Conservation (phyloP, 1,140 invertebrate species). For the Episyrphus balteatus region DNA sequence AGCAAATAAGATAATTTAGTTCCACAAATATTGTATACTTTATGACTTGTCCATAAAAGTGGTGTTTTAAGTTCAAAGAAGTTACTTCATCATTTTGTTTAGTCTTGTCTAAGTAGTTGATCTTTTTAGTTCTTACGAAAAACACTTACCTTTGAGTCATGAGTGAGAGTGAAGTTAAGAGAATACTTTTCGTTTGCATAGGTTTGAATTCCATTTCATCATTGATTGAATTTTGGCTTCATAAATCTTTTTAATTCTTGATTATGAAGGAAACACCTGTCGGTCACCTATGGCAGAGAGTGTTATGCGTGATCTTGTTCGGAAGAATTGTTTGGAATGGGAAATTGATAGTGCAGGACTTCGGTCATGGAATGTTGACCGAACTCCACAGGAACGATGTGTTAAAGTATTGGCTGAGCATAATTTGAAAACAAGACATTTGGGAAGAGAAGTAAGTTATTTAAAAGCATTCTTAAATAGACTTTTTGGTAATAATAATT, state of each 20-base stretch:
- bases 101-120: slow-evolving; percentile 5
- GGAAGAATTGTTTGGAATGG: slow-evolving; percentile 58
- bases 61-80: too few species aligned
- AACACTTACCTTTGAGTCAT: neutral
- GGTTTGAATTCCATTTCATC: slow-evolving; percentile 18
- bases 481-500: neutral
- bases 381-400: slow-evolving; percentile 63
- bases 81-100: too few species aligned
- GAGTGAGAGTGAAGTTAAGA: slow-evolving; percentile 8
- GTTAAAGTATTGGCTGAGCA: slow-evolving; percentile 48
- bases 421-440: slow-evolving; percentile 50
- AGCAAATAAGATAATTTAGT: too few species aligned
- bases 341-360: slow-evolving; percentile 79
- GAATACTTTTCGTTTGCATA: slow-evolving; percentile 29
- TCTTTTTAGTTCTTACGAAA: neutral
- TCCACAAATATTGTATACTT: too few species aligned
- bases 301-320: slow-evolving; percentile 61
- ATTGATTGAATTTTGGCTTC: neutral
- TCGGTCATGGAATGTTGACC: slow-evolving; percentile 71
- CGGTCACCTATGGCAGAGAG: slow-evolving; percentile 91
- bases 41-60: too few species aligned
- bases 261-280: slow-evolving; percentile 87
- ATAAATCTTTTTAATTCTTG: too few species aligned
- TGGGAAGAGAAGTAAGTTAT: slow-evolving; percentile 51
- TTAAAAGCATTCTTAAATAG: neutral